These are phyloP conservation scores for Lochmaea crataegi DNA, from an alignment of 2,888 invertebrate species.

Conservation along the genomic window DNA sequence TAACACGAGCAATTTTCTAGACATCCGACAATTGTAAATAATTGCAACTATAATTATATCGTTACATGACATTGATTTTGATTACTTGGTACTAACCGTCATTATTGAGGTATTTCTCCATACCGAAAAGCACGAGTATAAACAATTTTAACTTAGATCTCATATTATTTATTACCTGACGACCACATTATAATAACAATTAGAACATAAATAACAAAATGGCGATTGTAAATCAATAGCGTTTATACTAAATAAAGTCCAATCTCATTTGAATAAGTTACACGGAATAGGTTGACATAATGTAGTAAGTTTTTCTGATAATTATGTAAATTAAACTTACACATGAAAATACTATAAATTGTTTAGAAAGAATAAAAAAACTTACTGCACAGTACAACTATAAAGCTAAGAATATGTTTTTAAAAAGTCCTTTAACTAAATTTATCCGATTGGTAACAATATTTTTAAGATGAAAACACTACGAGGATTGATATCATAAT, in stretches of 20 bases:
- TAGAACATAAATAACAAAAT: neutral
- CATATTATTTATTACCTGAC: neutral
- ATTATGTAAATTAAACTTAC: no score
- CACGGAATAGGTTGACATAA: no score
- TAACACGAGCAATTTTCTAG: constrained; percentile 12
- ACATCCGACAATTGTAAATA: constrained; percentile 22
- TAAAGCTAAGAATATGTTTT: no score
- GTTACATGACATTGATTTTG: constrained; percentile 30
- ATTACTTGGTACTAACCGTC: constrained; percentile 20
- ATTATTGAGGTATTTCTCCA: constrained; percentile 26
- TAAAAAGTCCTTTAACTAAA: no score
- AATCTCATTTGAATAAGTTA: no score
- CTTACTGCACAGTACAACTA: no score
- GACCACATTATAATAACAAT: neutral
- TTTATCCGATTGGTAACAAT: no score
- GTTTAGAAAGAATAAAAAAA: no score
- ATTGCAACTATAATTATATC: constrained; percentile 22
- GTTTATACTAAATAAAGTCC: neutral
- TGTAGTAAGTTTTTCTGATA: no score
- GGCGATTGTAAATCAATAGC: neutral
- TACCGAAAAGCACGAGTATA: neutral
- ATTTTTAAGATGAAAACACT: no score
- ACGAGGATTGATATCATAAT: no score
- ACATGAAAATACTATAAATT: no score
- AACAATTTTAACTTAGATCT: neutral